Evolutionary conservation across 2,113 vertebrate species (phyloP).

Genomic region (Scatophagus argus): DNA sequence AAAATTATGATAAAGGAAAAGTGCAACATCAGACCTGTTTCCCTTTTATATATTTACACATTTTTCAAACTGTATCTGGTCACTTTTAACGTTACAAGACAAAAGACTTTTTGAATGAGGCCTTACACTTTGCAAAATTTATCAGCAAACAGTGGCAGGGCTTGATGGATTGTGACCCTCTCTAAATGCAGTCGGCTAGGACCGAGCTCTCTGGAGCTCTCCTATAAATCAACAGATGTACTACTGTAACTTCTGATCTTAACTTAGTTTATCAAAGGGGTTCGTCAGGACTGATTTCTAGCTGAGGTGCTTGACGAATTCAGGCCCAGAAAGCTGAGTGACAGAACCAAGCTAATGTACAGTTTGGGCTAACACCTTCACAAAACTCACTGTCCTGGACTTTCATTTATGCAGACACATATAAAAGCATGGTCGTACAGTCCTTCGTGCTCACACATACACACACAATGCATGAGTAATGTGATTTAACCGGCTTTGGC

Average conservation of each 20-base stretch:
- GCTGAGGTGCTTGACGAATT: conserved; percentile 22
- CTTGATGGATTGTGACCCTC: too few relatives aligned
- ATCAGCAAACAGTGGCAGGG: neutral
- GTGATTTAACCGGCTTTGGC: conserved; percentile 86
- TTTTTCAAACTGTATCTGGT: neutral
- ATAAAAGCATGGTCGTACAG: conserved; percentile 32
- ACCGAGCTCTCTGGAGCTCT: neutral
- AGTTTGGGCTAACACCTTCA: conserved; percentile 59
- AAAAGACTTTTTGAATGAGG: neutral
- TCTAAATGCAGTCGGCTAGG: neutral
- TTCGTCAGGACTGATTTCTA: neutral
- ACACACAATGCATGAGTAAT: conserved; percentile 81
- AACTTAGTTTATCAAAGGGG: neutral
- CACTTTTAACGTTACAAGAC: neutral
- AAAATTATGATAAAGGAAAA: too few relatives aligned
- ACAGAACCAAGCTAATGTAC: conserved; percentile 40
- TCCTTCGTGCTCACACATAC: conserved; percentile 56
- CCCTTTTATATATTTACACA: too few relatives aligned
- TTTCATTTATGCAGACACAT: conserved; percentile 42
- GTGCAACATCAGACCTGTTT: too few relatives aligned
- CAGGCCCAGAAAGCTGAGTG: conserved; percentile 21
- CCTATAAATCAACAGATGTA: neutral
- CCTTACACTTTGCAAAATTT: neutral
- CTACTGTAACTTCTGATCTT: neutral
- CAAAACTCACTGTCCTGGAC: conserved; percentile 32